These are phyloP conservation scores for Carabus problematicus DNA, from an alignment of 2,888 invertebrate genomes.

Conservation along the genomic window DNA sequence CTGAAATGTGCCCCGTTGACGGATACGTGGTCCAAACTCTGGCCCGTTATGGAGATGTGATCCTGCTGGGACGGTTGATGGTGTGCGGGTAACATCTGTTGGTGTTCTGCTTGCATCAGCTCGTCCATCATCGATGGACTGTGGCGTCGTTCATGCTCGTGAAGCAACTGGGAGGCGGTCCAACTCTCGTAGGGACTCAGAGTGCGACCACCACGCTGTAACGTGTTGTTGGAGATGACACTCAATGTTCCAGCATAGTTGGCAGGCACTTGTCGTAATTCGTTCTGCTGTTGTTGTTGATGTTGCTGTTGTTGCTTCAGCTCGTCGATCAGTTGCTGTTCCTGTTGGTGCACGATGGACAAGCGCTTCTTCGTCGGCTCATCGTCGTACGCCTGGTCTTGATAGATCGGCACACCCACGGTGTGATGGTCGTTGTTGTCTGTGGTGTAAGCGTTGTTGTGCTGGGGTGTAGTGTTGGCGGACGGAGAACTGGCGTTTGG, in stretches of 20 bases:
- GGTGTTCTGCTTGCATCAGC: conserved; percentile 51
- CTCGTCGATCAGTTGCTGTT: conserved; percentile 59
- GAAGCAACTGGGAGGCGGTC: conserved; percentile 67
- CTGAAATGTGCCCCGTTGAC: conserved; percentile 54
- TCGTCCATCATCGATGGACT: conserved; percentile 56
- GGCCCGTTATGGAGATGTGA: conserved; percentile 55
- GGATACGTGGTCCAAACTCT: conserved; percentile 55
- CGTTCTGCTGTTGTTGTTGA: conserved; percentile 48
- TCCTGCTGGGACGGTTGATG: conserved; percentile 44
- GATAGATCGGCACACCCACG: conserved; percentile 59
- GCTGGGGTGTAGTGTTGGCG: conserved; percentile 51
- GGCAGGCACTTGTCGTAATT: conserved; percentile 49
- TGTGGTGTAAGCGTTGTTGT: conserved; percentile 50
- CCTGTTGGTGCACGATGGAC: conserved; percentile 60
- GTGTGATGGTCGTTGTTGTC: conserved; percentile 58
- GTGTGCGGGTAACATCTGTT: conserved; percentile 47
- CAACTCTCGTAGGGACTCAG: conserved; percentile 66
- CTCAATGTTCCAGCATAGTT: conserved; percentile 54
- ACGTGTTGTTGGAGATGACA: conserved; percentile 58
- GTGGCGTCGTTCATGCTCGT: conserved; percentile 65
- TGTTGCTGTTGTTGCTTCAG: conserved; percentile 57
- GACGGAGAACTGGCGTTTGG: conserved; percentile 43
- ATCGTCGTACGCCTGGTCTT: conserved; percentile 58
- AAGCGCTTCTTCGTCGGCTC: conserved; percentile 62
- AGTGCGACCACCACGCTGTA: conserved; percentile 58